phyloP scores from a whole-genome alignment of 2,113 vertebrate genomes.

The Proteles cristata region DNA sequence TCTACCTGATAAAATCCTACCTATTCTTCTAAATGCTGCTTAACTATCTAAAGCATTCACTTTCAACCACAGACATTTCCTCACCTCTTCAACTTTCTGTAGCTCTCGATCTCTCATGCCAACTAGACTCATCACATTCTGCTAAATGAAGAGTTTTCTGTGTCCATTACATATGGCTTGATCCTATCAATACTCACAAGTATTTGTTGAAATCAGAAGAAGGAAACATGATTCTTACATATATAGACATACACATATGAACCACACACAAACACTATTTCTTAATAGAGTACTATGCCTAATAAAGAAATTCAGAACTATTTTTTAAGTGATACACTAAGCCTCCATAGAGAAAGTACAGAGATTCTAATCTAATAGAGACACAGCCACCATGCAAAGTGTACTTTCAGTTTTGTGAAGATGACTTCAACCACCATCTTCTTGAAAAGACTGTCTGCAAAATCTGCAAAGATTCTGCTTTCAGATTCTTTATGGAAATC shows the following conservation, averaged over 20 bases:
- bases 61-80: neutral
- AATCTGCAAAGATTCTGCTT: neutral
- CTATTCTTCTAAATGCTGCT: neutral
- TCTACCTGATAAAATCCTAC: neutral
- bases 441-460: neutral
- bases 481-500: slow-evolving; percentile 18
- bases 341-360: neutral
- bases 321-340: neutral
- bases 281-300: neutral
- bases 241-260: neutral
- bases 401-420: neutral
- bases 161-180: neutral
- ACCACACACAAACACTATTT: neutral
- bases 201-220: slow-evolving; percentile 25
- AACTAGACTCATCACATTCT: neutral
- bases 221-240: neutral
- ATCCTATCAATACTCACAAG: neutral
- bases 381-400: neutral
- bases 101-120: neutral
- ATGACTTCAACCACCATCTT: neutral
- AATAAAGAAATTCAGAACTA: slow-evolving; percentile 30
- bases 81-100: neutral
- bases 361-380: neutral
- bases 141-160: neutral
- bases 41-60: neutral